Evolutionary conservation across 2,113 vertebrate genomes (phyloP).

Genomic region (Gulo gulo): DNA sequence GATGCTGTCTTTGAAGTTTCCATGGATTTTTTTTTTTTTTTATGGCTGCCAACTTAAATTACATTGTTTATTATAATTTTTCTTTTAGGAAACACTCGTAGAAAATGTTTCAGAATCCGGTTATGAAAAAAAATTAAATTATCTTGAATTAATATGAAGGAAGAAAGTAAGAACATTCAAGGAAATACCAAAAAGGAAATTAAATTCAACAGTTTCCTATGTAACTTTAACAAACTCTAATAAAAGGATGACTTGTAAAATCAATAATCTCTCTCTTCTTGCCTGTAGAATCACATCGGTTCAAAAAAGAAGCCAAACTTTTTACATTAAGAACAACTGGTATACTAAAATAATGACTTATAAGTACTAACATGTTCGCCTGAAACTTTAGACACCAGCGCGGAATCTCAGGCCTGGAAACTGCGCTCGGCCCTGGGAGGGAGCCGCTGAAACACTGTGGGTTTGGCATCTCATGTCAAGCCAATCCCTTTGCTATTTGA

Average conservation of each 20-base stretch:
- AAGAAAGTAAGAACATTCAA: constrained; percentile 54
- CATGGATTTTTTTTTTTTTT: neutral
- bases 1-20: constrained; percentile 44
- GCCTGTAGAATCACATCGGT: constrained; percentile 33
- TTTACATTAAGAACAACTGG: constrained; percentile 48
- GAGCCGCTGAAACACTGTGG: constrained; percentile 58
- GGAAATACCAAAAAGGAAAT: constrained; percentile 44
- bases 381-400: constrained; percentile 41
- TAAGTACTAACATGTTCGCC: constrained; percentile 62
- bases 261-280: constrained; percentile 37
- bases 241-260: constrained; percentile 49
- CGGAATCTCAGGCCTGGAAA: constrained; percentile 1
- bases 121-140: constrained; percentile 36
- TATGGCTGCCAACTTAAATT: constrained; percentile 51
- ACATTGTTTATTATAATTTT: constrained; percentile 22
- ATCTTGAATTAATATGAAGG: constrained; percentile 45
- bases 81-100: constrained; percentile 6
- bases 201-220: constrained; percentile 37
- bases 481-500: constrained; percentile 64
- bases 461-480: constrained; percentile 33
- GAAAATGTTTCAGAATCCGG: constrained; percentile 41
- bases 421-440: neutral
- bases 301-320: constrained; percentile 36
- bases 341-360: constrained; percentile 67
- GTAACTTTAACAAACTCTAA: constrained; percentile 42